These are phyloP conservation scores for Netelia virgata DNA, from an alignment of 2,888 invertebrate genomes.

Conservation along the genomic window DNA sequence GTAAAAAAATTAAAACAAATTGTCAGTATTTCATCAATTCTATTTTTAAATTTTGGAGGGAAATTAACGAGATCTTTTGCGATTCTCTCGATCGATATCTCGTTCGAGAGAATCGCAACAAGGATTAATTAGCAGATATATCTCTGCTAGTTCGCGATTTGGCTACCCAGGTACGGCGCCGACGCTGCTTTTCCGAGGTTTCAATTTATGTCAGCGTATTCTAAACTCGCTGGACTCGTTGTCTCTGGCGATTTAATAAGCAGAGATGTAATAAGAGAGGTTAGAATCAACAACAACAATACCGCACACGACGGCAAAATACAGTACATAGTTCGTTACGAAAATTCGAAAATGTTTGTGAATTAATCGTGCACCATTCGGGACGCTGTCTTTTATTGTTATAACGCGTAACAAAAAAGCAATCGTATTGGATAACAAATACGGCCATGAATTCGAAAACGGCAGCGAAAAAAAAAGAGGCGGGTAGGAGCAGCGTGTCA, in stretches of 20 bases:
- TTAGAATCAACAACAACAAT: slow-evolving; percentile 29
- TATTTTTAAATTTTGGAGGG: no score
- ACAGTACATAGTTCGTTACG: not conserved
- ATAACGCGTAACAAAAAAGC: not conserved
- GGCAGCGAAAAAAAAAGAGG: slow-evolving; percentile 74
- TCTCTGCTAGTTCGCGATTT: no score
- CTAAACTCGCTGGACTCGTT: no score
- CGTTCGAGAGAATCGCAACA: no score
- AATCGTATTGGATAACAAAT: not conserved
- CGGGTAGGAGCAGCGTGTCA: slow-evolving; percentile 68
- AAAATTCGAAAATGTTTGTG: not conserved
- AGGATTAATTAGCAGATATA: no score
- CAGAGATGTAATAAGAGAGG: slow-evolving; percentile 18
- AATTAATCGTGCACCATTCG: not conserved
- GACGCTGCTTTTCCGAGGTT: no score
- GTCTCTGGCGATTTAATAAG: not conserved
- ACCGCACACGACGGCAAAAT: not conserved
- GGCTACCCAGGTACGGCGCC: no score
- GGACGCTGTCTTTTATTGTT: not conserved
- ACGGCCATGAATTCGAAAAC: slow-evolving; percentile 48
- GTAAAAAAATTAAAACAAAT: no score
- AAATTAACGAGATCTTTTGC: no score
- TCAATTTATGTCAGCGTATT: no score
- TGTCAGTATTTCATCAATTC: no score
- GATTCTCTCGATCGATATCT: no score